Evolutionary conservation across 2,888 invertebrate genomes (phyloP), one percentile per base, ranked within the genome.

Genomic region (Perdita meconis): DNA sequence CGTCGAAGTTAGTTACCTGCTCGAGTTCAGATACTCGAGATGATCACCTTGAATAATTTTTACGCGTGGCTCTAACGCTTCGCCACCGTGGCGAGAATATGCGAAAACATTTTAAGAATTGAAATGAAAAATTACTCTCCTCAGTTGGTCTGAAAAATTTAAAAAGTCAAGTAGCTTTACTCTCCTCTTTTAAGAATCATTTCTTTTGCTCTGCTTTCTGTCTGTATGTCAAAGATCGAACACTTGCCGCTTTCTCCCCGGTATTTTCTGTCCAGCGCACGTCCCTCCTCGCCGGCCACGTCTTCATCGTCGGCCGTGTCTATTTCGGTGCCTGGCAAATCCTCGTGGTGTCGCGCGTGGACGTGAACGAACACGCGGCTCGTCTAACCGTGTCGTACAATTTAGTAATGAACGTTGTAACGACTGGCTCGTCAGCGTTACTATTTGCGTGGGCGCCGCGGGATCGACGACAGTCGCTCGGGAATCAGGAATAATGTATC

Each of bases 1-100:
- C 73, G 77, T 86, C 84, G 77, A 78, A 64, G 78, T 66, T 59
- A 67, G 78, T 78, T 67, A 78, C 83, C 16, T 6, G 2, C 30
- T 67, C 2, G 30, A 30, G 30, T 30, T 47, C 51, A 51, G 66
- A n/a, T 64, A 42, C 40, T 47, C 59, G 44, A 51, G 42, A 56
- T 65, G 50, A 63, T 61, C 61, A 38, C 24, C 51, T 51, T 47
- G 50, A 69, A 51, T 57, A 66, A 24, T 3, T 34, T 36, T 16
- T 26, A 42, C 51, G 40, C 74, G 26, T 16, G 13, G 36, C 16
- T 24, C 24, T 36, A 36, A 22, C 47, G 22, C 34, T 22, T 44
- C 16, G n/a, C n/a, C n/a, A n/a, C n/a, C n/a, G n/a, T n/a, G n/a
- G n/a, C n/a, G n/a, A n/a, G n/a, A n/a, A n/a, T n/a, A n/a, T n/a